A percentile compares a stretch with the other conserved stretches of the same genome.
phyloP scores from a whole-genome alignment of 2,888 invertebrate genomes.

The Protonemura montana region DNA sequence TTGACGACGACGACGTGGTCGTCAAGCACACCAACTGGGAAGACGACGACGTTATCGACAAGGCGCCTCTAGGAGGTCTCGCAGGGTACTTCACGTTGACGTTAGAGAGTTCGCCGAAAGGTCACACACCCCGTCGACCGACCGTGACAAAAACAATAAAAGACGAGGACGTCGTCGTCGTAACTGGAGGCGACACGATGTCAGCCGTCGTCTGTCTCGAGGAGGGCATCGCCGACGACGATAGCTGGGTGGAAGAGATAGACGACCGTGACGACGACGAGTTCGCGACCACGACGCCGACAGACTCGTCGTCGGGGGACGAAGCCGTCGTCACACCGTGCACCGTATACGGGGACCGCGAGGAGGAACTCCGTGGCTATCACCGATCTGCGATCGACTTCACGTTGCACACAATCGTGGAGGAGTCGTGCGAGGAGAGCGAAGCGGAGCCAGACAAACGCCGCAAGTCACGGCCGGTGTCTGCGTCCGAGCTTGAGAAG shows the following conservation, averaged over 20 bases:
- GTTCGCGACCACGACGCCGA: conserved; percentile 62
- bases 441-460: conserved; percentile 68
- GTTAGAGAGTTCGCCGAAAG: conserved; percentile 55
- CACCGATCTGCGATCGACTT: conserved; percentile 85
- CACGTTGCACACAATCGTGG: conserved; percentile 90
- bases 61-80: conserved; percentile 58
- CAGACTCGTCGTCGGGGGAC: conserved; percentile 64
- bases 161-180: conserved; percentile 69
- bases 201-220: conserved; percentile 79
- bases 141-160: conserved; percentile 49
- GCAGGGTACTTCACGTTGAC: conserved; percentile 60
- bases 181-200: conserved; percentile 74
- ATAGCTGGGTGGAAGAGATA: conserved; percentile 90
- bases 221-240: conserved; percentile 88
- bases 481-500: conserved; percentile 86
- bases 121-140: conserved; percentile 47
- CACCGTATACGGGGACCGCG: conserved; percentile 72
- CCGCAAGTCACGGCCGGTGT: conserved; percentile 70
- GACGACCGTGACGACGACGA: conserved; percentile 68
- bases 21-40: conserved; percentile 73
- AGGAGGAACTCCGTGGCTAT: conserved; percentile 84
- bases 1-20: conserved; percentile 64
- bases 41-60: conserved; percentile 60
- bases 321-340: conserved; percentile 64
- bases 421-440: conserved; percentile 94